Conservation (phyloP, 2,888 invertebrate species). For the Antheraea yamamai region DNA sequence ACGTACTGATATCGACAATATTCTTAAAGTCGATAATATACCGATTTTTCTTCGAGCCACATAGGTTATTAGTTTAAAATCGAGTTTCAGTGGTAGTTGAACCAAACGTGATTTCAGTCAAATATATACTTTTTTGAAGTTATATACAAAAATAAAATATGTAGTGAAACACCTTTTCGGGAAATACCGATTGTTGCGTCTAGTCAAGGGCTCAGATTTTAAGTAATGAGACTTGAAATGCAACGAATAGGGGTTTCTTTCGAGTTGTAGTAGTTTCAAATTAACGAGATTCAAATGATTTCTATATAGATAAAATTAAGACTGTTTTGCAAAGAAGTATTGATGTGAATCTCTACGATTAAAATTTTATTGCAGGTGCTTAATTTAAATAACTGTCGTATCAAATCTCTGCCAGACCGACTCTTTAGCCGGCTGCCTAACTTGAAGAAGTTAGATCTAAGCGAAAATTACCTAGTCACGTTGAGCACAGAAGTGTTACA, state of each 20-base stretch:
- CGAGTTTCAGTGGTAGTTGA: too few relatives aligned
- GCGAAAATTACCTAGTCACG: slow-evolving; percentile 83
- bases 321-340: not conserved
- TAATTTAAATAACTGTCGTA: slow-evolving; percentile 82
- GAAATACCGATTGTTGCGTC: too few relatives aligned
- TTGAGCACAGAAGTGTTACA: slow-evolving; percentile 73
- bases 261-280: not conserved
- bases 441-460: slow-evolving; percentile 81
- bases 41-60: too few relatives aligned
- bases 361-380: slow-evolving; percentile 68
- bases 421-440: slow-evolving; percentile 80
- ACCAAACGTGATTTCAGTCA: too few relatives aligned
- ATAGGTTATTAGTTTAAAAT: too few relatives aligned
- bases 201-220: too few relatives aligned
- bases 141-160: too few relatives aligned
- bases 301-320: not conserved
- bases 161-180: too few relatives aligned
- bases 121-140: too few relatives aligned
- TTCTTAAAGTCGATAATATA: too few relatives aligned
- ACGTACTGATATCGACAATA: too few relatives aligned
- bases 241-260: not conserved
- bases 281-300: not conserved
- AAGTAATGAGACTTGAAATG: too few relatives aligned
- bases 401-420: slow-evolving; percentile 77
- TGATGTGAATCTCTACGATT: not conserved